These are phyloP conservation scores for Podarcis lilfordi DNA, from an alignment of 2,797 vertebrate genomes.

Conservation along the genomic window DNA sequence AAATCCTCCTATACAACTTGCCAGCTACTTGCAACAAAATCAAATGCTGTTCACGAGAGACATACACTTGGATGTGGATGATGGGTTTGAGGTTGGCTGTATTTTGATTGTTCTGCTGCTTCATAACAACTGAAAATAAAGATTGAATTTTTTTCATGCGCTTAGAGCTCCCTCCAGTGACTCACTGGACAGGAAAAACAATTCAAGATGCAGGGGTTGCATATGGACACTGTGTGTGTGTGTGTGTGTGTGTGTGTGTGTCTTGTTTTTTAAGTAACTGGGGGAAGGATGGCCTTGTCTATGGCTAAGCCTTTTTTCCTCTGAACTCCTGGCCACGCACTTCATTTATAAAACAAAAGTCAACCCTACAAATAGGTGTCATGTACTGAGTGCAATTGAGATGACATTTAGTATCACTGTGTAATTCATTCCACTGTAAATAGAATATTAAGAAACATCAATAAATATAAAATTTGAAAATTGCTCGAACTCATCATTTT, in stretches of 20 bases:
- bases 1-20: conserved; percentile 22
- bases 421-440: conserved; percentile 12
- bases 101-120: conserved; percentile 22
- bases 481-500: conserved; percentile 31
- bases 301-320: conserved; percentile 2
- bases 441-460: conserved; percentile 30
- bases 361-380: not conserved
- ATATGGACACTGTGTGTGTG: not conserved
- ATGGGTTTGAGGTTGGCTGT: conserved; percentile 26
- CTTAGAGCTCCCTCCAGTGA: conserved; percentile 81
- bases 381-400: conserved; percentile 40
- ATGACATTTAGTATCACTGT: conserved; percentile 41
- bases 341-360: conserved; percentile 40
- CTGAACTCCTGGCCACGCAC: conserved; percentile 6
- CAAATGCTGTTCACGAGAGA: conserved; percentile 30
- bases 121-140: conserved; percentile 43
- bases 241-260: too few relatives aligned
- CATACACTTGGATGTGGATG: conserved; percentile 42
- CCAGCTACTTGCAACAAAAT: not conserved
- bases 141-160: conserved; percentile 51
- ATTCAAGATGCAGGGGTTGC: not conserved
- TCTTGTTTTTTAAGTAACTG: not conserved
- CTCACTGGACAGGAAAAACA: not conserved
- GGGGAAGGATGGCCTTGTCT: not conserved
- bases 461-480: conserved; percentile 27